Base-by-base conservation (phyloP, 2,113 vertebrate genomes). In the Martes martes region DNA sequence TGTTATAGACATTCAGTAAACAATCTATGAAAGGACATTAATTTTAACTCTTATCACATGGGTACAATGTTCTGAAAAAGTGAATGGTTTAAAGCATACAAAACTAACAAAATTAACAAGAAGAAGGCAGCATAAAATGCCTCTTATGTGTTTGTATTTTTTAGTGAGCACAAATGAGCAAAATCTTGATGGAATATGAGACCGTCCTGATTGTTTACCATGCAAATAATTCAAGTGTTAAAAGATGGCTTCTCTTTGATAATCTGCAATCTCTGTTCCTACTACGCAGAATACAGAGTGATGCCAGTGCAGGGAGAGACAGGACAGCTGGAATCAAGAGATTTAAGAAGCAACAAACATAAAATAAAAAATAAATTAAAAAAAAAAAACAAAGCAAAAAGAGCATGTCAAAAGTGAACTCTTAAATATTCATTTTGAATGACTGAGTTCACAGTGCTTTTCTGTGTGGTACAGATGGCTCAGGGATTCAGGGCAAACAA, bases 371-470 rank as follows among this genome's bases (percentile, higher is more conserved):
- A n/a, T 24, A 55, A 16, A 52, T 69, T n/a, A 26, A 52, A 15
- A 42, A 52, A 83, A 13, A 76, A 76, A 21, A 59, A 59, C 57
- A 61, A 61, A 65, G 31, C 63, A 33, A 52, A 93, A 74, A 71
- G 73, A 76, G 52, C n/a, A 74, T 65, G 61, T 95, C 50, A 98
- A 98, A 98, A 95, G 92, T 95, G 97, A 98, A 98, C 95, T 98
- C 98, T 97, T 98, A 98, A 98, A 98, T 98, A 98, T 98, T 98
- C 97, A 97, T 98, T 98, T 92, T 96, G 91, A 98, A 98, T 96
- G 95, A 97, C 96, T 98, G 98, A 98, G 98, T 97, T 98, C 92
- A 33, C 86, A 85, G 85, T 96, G 93, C 94, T 97, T 98, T 78
- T 98, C 97, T 98, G 96, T 94, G 92, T 39, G 59, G 79, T 98